Evolutionary conservation across 2,888 invertebrate genomes (phyloP).

Genomic region (Lamellibrachia satsuma): DNA sequence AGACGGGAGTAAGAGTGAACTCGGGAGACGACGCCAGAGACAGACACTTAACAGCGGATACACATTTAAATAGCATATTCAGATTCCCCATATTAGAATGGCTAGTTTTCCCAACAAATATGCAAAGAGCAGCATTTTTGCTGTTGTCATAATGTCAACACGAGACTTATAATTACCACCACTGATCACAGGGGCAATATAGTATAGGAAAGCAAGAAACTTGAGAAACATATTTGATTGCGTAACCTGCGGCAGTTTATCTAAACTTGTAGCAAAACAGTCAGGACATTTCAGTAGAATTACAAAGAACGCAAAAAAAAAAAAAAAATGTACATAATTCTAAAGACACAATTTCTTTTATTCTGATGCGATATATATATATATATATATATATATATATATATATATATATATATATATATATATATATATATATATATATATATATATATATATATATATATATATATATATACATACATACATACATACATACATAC

Average conservation of each 20-base stretch:
- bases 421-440: too few relatives aligned
- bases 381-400: too few relatives aligned
- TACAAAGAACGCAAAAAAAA: not conserved
- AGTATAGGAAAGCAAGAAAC: not conserved
- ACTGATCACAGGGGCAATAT: not conserved
- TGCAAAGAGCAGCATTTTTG: not conserved
- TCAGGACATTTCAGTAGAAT: not conserved
- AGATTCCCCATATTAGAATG: not conserved
- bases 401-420: too few relatives aligned
- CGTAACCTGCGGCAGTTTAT: not conserved
- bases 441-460: too few relatives aligned
- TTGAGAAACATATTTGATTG: not conserved
- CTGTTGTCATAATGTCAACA: not conserved
- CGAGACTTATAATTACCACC: not conserved
- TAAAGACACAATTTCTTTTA: not conserved
- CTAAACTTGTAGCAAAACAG: not conserved
- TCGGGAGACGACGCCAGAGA: too few relatives aligned
- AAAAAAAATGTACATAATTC: not conserved
- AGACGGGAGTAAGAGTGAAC: slow-evolving; percentile 20
- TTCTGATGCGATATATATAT: not conserved
- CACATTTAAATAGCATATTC: not conserved
- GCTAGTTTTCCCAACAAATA: not conserved
- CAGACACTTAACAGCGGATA: not conserved
- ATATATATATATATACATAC: too few relatives aligned
- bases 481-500: too few relatives aligned